Evolutionary conservation across 2,113 vertebrate species (phyloP).

Genomic region (Cephalopterus ornatus): DNA sequence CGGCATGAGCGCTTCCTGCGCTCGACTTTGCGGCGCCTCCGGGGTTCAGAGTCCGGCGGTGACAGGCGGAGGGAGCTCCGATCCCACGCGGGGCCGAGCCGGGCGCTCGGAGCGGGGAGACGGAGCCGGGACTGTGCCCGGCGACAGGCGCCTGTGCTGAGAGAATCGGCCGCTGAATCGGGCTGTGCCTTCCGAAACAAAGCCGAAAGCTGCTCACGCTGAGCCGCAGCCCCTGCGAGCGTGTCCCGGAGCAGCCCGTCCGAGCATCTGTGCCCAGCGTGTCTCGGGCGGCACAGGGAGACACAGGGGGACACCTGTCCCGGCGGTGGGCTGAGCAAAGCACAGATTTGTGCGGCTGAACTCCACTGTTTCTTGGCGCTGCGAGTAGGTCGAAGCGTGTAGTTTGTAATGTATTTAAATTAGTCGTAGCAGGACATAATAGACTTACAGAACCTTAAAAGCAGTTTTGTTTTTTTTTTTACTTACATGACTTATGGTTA

Average conservation of each 20-base stretch:
- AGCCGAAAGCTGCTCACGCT: accelerated
- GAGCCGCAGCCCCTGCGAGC: neutral
- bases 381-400: neutral
- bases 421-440: neutral
- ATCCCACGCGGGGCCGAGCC: neutral
- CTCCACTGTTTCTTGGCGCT: accelerated
- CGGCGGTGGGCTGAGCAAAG: neutral
- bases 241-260: accelerated
- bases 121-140: neutral
- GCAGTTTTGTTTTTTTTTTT: neutral
- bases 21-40: neutral
- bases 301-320: neutral
- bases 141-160: neutral
- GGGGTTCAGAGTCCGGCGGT: neutral
- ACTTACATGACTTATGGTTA: neutral
- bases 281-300: accelerated
- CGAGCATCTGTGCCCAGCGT: accelerated
- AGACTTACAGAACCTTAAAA: neutral
- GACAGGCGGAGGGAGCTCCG: accelerated
- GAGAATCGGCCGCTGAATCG: accelerated
- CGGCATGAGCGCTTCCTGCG: neutral
- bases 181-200: neutral
- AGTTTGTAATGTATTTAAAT: neutral
- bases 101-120: neutral
- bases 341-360: accelerated